These are phyloP conservation scores for Glaucomys volans DNA, from an alignment of 2,113 vertebrate species.

Conservation along the genomic window DNA sequence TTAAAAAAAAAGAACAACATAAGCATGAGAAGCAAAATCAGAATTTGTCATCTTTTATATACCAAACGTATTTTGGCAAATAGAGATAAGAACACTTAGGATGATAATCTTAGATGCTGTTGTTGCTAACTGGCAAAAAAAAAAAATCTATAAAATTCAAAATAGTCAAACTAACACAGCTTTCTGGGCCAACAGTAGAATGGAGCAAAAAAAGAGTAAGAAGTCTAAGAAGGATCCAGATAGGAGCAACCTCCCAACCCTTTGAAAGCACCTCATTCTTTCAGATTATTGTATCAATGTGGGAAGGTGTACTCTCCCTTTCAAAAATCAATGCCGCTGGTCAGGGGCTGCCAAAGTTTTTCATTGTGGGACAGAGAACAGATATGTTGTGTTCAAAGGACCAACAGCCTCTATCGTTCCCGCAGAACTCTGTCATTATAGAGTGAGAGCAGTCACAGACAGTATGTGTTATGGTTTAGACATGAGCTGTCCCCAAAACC, in stretches of 20 bases:
- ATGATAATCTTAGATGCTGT: background rate
- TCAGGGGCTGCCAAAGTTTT: background rate
- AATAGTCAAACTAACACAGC: background rate
- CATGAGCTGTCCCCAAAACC: too few species aligned
- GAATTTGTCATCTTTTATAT: background rate
- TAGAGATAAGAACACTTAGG: background rate
- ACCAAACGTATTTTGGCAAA: constrained; percentile 7
- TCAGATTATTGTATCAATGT: background rate
- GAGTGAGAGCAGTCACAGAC: background rate
- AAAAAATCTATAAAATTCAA: background rate
- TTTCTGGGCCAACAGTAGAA: background rate
- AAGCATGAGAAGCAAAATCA: background rate
- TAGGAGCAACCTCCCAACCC: background rate
- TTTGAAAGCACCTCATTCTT: background rate
- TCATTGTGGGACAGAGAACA: background rate
- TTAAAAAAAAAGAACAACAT: background rate
- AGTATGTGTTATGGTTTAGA: background rate
- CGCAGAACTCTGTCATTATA: fast-evolving
- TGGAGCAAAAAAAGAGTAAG: background rate
- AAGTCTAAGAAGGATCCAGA: fast-evolving
- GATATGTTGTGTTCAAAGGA: background rate
- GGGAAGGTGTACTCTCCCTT: background rate
- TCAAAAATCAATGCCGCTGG: background rate
- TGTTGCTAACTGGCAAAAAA: background rate
- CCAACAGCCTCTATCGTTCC: fast-evolving